Evolutionary conservation across 2,888 invertebrate species (phyloP), one percentile per base, ranked within the genome.

Genomic region (Neoitamus cyanurus): DNA sequence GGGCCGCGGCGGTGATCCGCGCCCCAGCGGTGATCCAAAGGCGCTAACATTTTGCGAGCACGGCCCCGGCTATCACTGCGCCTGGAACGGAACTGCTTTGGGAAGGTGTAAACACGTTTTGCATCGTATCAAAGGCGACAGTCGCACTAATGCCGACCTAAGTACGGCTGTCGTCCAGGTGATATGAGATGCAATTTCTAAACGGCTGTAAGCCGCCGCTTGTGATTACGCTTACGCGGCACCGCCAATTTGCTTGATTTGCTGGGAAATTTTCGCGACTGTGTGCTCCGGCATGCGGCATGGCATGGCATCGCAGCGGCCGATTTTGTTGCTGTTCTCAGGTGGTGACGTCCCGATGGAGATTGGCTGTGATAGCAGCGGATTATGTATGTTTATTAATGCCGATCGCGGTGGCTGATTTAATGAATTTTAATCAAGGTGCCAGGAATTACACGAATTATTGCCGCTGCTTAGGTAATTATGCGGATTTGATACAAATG

Each of bases 381-480:
- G 42, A 77, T 77, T 77, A 77, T 20, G 77, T 46, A 46, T 77
- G 46, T 77, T 77, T 77, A 77, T 77, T 77, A 46, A 77, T 77
- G 77, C 77, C 42, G 46, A 77, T 77, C 46, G 25, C 77, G 28
- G 77, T 77, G 20, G 77, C 77, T 77, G 77, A 77, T 77, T 77
- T 42, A 77, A 77, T 77, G 77, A 77, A 77, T 77, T 77, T 77
- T 77, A 77, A 77, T 77, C 42, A 77, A 77, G 77, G 42, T 77
- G 77, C 77, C 13, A 30, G 77, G 77, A 77, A 77, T 77, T 77
- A 77, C 42, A 77, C 77, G 42, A 77, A 77, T 77, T 77, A 77
- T 46, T 37, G 77, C 28, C 42, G 46, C 2, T 42, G 77, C 46
- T 46, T 77, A 20, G 31, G 30, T 77, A 77, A 77, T 77, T 77